Evolutionary conservation across 2,113 vertebrate species (phyloP), one percentile per base, ranked within the genome.

Genomic region (Syrrhaptes paradoxus): DNA sequence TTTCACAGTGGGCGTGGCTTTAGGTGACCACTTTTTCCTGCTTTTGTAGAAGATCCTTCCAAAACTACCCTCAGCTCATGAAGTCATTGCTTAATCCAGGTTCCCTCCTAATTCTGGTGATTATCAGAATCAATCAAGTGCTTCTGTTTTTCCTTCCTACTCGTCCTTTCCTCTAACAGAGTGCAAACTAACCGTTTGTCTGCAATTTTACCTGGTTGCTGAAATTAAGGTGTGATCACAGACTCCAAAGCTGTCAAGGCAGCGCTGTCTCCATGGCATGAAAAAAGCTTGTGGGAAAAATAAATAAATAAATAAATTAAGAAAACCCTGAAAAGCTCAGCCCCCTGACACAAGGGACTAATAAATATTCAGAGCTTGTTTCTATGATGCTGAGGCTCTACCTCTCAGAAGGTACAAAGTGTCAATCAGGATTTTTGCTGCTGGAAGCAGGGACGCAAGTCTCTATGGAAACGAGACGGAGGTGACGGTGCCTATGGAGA

Each of bases 401-500:
- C 95, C 82, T 76, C 66, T 67, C 20, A 25, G 71, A 65, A 89
- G 45, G 87, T 82, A 89, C 25, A 82, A 92, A 73, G 32, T 85
- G 95, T 88, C 97, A 92, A 34, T 97, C 94, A 90, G 62, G 88
- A 89, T 93, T 93, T 95, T 87, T n/a, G 4, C 72, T 88, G 74
- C 87, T 89, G 85, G 91, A 86, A 86, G 70, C 86, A 89, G 76
- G 90, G 70, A 67, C 49, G 20, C 73, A 76, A 62, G 67, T 97
- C 89, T 97, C 96, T 93, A 97, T 97, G 97, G 97, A 96, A 97
- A 97, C 97, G 18, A 93, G 90, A 97, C 78, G 1, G 72, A 95
- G 90, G 93, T 96, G 92, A 85, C 6, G 2, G 79, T 82, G 94
- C 90, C 80, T 78, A 73, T 55, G 75, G 65, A 89, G 78, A 89